Evolutionary conservation across 2,797 vertebrate genomes (phyloP).

Genomic region (Myotis pilosus): DNA sequence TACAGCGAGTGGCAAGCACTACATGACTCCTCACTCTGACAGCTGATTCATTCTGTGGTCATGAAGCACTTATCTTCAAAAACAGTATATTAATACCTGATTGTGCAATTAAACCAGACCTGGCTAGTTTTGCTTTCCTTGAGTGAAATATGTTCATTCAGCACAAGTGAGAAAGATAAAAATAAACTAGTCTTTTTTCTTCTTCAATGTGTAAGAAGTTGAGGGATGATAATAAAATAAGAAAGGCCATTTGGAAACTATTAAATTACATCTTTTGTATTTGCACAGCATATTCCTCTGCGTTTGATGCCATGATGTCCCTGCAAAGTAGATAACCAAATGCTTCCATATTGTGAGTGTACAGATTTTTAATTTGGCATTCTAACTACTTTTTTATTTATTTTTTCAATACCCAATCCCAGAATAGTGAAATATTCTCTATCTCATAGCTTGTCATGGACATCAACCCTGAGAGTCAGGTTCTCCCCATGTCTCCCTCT

Average conservation of each 20-base stretch:
- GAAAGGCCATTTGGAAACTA: background rate
- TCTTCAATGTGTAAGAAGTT: background rate
- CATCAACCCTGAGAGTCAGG: background rate
- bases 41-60: slow-evolving; percentile 65
- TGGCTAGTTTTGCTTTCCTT: slow-evolving; percentile 42
- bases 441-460: background rate
- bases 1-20: background rate
- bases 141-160: slow-evolving; percentile 22
- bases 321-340: background rate
- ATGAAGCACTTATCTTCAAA: slow-evolving; percentile 56
- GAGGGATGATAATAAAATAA: background rate
- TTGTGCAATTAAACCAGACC: slow-evolving; percentile 8
- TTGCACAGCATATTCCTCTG: background rate
- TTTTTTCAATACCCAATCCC: background rate
- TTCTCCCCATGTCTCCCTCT: background rate
- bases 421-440: background rate
- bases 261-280: background rate
- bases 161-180: slow-evolving; percentile 15
- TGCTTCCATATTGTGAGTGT: background rate
- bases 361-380: background rate
- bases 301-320: background rate
- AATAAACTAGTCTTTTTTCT: background rate
- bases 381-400: background rate
- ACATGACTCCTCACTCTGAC: background rate
- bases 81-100: background rate